These are phyloP conservation scores for Aricia agestis DNA, from an alignment of 1,140 invertebrate species.

Conservation along the genomic window DNA sequence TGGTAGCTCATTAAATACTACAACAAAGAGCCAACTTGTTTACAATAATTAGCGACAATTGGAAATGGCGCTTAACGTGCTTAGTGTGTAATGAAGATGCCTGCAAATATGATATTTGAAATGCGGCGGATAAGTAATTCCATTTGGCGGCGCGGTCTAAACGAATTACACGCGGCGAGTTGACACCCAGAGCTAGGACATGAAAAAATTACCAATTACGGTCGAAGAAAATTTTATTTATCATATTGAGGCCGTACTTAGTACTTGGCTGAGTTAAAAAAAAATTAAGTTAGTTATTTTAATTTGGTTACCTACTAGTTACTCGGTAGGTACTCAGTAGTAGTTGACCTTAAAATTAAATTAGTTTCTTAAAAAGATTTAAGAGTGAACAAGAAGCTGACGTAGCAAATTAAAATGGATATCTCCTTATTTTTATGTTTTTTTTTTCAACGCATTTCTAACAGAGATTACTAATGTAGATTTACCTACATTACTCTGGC, in stretches of 20 bases:
- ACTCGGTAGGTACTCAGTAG: too few relatives aligned
- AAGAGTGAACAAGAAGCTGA: too few relatives aligned
- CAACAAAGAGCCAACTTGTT: background rate
- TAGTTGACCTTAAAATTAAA: too few relatives aligned
- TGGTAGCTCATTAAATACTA: background rate
- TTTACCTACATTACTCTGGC: background rate
- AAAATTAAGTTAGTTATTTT: too few relatives aligned
- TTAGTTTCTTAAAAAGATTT: too few relatives aligned
- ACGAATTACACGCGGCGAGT: slow-evolving; percentile 1
- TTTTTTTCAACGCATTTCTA: too few relatives aligned
- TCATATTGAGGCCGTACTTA: background rate
- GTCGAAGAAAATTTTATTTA: background rate
- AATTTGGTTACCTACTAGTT: too few relatives aligned
- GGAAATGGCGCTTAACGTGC: slow-evolving; percentile 27
- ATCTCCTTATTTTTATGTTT: too few relatives aligned
- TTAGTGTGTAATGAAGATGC: slow-evolving; percentile 54
- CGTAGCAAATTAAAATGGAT: too few relatives aligned
- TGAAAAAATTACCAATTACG: slow-evolving; percentile 6
- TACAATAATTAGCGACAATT: slow-evolving; percentile 15
- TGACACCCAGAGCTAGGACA: slow-evolving; percentile 8
- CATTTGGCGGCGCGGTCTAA: slow-evolving; percentile 9
- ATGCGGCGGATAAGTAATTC: slow-evolving; percentile 6
- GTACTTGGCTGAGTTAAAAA: too few relatives aligned
- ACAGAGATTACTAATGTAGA: background rate
- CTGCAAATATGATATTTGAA: slow-evolving; percentile 61